Conservation (phyloP, 1,140 invertebrate species). For the Drosophila arawakana region DNA sequence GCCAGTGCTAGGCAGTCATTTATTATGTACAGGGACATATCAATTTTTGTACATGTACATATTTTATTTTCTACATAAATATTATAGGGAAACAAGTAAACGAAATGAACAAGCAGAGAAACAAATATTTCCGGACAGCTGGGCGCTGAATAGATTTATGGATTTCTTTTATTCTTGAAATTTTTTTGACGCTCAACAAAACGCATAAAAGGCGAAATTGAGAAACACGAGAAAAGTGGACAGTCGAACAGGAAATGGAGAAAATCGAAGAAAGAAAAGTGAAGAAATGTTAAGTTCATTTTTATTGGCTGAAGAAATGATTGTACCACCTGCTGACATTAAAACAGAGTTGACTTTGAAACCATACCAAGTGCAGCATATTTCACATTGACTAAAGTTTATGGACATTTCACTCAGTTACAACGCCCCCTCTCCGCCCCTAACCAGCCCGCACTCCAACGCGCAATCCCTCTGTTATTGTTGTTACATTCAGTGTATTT, state of each 20-base stretch:
- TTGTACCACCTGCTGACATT: no score
- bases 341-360: no score
- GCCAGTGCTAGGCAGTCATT: background rate
- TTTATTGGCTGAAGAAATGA: no score
- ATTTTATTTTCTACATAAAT: background rate
- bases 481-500: background rate
- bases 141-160: conserved; percentile 19
- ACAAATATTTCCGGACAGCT: conserved; percentile 20
- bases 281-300: no score
- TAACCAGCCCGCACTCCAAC: no score
- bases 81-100: background rate
- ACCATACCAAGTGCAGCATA: no score
- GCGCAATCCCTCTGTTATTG: background rate
- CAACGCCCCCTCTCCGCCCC: no score
- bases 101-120: conserved; percentile 5
- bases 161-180: conserved; percentile 1
- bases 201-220: conserved; percentile 13
- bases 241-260: background rate
- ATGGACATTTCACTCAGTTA: no score
- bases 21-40: background rate
- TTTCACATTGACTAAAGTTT: no score
- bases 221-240: background rate
- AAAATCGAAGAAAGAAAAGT: background rate
- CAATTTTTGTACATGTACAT: background rate
- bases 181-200: background rate